These are phyloP conservation scores for Psittacula derbiana DNA, from an alignment of 2,797 vertebrate genomes.

Conservation along the genomic window DNA sequence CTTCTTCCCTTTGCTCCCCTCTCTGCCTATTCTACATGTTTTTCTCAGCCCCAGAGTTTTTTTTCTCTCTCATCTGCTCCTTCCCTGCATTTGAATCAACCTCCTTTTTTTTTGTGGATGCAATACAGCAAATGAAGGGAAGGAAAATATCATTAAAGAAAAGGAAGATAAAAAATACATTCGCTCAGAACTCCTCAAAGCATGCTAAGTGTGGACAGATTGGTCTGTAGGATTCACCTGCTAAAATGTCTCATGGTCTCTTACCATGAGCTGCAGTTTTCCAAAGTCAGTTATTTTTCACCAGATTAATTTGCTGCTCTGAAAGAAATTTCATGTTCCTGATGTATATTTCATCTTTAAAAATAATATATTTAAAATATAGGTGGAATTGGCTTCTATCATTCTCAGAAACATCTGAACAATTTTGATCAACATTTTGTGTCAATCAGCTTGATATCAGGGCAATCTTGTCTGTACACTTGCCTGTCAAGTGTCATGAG, in stretches of 20 bases:
- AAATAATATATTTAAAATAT: not conserved
- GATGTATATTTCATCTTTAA: not conserved
- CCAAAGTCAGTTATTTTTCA: not conserved
- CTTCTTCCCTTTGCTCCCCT: not conserved
- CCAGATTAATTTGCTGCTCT: not conserved
- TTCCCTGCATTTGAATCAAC: not conserved
- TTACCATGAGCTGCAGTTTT: not conserved
- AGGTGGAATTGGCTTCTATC: not conserved
- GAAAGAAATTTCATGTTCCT: not conserved
- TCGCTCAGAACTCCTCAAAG: not conserved
- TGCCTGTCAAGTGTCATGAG: not conserved
- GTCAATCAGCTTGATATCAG: not conserved
- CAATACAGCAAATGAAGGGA: not conserved
- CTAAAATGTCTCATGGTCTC: not conserved
- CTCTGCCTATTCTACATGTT: not conserved
- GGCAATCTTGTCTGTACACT: not conserved
- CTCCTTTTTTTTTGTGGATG: not conserved
- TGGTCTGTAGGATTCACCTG: not conserved
- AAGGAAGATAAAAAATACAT: not conserved
- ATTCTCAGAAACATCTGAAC: not conserved
- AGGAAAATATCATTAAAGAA: not conserved
- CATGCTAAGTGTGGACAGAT: not conserved
- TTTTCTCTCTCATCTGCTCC: not conserved
- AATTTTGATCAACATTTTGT: not conserved
- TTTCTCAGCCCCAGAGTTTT: not conserved